Evolutionary conservation across 2,888 invertebrate genomes (phyloP).

Genomic region (Xanthia icteritia): DNA sequence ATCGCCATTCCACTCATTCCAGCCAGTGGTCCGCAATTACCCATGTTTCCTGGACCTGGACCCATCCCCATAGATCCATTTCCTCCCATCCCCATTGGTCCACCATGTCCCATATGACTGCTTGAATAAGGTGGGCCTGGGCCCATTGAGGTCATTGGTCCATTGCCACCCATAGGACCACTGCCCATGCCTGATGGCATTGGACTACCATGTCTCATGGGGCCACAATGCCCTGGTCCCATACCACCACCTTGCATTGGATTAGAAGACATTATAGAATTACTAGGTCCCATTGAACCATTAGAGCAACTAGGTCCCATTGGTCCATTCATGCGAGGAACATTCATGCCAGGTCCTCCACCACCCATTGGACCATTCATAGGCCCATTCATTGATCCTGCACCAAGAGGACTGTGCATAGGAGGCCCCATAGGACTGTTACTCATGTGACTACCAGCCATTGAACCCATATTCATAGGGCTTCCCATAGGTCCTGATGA

Average conservation of each 20-base stretch:
- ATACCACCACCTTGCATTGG: slow-evolving; percentile 88
- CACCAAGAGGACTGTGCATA: slow-evolving; percentile 93
- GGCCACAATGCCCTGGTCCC: slow-evolving; percentile 89
- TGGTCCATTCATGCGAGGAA: slow-evolving; percentile 89
- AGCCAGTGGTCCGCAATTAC: slow-evolving; percentile 87
- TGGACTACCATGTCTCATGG: slow-evolving; percentile 89
- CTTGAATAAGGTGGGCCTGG: slow-evolving; percentile 87
- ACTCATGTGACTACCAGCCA: slow-evolving; percentile 91
- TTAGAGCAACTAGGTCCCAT: slow-evolving; percentile 90
- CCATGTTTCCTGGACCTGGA: slow-evolving; percentile 88
- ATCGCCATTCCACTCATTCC: slow-evolving; percentile 90
- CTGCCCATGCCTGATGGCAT: slow-evolving; percentile 90
- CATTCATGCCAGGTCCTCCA: slow-evolving; percentile 91
- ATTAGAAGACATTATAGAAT: slow-evolving; percentile 90
- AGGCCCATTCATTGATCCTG: slow-evolving; percentile 90
- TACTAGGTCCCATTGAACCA: slow-evolving; percentile 90
- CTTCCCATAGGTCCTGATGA: slow-evolving; percentile 93
- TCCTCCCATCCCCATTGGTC: slow-evolving; percentile 89
- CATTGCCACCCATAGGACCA: slow-evolving; percentile 90
- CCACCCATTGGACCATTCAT: slow-evolving; percentile 91
- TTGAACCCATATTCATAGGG: slow-evolving; percentile 93
- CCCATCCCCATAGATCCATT: slow-evolving; percentile 88
- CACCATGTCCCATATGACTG: slow-evolving; percentile 89
- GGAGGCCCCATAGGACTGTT: slow-evolving; percentile 94
- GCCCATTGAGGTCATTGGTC: slow-evolving; percentile 88